Percentiles rank a stretch among this genome's conserved stretches.
phyloP scores from a whole-genome alignment of 1,140 invertebrate species.

The Leptinotarsa lineolata region DNA sequence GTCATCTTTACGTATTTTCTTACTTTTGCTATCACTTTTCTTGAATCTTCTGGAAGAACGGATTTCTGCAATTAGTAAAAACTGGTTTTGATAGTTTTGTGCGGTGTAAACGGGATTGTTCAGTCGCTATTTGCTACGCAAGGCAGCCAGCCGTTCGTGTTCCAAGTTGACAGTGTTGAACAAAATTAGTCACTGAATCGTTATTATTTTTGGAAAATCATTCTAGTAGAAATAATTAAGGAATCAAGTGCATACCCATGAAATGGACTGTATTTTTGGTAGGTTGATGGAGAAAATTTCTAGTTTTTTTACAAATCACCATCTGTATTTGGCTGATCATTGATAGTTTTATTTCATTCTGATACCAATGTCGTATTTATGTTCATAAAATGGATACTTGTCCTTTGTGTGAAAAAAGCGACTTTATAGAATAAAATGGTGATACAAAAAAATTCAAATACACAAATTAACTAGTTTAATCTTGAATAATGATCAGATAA shows the following conservation, averaged over 20 bases:
- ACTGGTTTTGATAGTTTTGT: constrained; percentile 24
- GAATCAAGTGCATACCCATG: constrained; percentile 13
- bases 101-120: constrained; percentile 30
- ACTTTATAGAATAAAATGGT: background rate
- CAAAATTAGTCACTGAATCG: constrained; percentile 29
- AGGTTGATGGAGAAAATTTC: constrained; percentile 25
- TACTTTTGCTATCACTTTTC: background rate
- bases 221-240: constrained; percentile 11
- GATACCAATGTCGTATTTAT: constrained; percentile 43
- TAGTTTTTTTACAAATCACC: constrained; percentile 29
- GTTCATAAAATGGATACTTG: constrained; percentile 39
- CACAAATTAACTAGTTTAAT: background rate
- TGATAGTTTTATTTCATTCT: constrained; percentile 48
- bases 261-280: constrained; percentile 32
- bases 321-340: constrained; percentile 37
- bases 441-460: background rate
- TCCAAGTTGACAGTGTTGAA: constrained; percentile 36
- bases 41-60: background rate
- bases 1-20: constrained; percentile 20
- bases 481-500: background rate
- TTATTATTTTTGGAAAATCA: constrained; percentile 25
- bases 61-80: constrained; percentile 16
- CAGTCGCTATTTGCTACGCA: constrained; percentile 26
- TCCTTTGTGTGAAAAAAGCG: constrained; percentile 39
- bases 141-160: constrained; percentile 40